phyloP scores from a whole-genome alignment of 2,888 invertebrate genomes.

The Troides aeacus region DNA sequence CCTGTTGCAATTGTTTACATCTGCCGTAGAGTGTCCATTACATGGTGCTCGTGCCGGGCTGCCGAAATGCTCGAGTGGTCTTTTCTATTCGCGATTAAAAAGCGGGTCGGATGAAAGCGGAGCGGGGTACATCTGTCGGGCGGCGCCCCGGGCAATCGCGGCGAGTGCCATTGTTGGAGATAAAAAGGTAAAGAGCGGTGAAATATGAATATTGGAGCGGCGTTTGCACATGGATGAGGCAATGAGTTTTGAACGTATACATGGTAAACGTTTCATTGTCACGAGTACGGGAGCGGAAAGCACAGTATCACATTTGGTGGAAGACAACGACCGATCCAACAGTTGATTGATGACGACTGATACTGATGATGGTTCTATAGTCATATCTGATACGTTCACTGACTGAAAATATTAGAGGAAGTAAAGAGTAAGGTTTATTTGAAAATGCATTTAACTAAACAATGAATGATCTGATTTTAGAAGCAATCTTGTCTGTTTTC shows the following conservation, averaged over 20 bases:
- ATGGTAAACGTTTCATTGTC: too few species aligned
- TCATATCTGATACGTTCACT: too few species aligned
- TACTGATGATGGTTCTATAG: too few species aligned
- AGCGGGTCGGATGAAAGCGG: conserved; percentile 18
- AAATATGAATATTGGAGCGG: conserved; percentile 19
- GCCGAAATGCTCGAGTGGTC: conserved; percentile 18
- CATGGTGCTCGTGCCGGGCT: background rate
- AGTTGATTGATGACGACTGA: too few species aligned
- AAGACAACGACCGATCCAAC: too few species aligned
- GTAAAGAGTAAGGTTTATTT: too few species aligned
- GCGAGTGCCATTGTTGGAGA: conserved; percentile 67
- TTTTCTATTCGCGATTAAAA: conserved; percentile 26
- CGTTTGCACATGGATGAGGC: conserved; percentile 29
- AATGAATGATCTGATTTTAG: too few species aligned
- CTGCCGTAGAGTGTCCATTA: conserved; percentile 2
- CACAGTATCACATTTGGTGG: too few species aligned
- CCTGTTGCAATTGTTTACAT: conserved; percentile 2
- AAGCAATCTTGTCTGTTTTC: too few species aligned
- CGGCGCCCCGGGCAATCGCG: conserved; percentile 58
- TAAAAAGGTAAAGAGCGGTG: conserved; percentile 62
- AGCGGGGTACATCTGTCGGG: conserved; percentile 43
- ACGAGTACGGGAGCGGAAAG: too few species aligned
- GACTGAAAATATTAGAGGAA: too few species aligned
- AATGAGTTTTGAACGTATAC: background rate
- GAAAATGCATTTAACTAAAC: too few species aligned